Conservation (phyloP, 2,113 vertebrate species). For the Echinops telfairi region DNA sequence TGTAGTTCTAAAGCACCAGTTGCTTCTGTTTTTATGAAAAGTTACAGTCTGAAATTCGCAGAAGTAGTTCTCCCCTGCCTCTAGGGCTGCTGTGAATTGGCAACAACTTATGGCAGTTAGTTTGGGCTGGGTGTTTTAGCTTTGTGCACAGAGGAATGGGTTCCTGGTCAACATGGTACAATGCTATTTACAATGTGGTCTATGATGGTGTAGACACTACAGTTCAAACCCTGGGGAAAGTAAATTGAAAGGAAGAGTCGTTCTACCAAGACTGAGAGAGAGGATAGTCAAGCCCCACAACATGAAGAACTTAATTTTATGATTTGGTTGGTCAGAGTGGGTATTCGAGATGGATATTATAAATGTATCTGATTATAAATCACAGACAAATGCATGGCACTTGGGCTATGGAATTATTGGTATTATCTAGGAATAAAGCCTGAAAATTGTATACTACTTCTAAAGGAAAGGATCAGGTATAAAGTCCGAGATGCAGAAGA, state of each 20-base stretch:
- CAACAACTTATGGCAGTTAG: too few relatives aligned
- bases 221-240: background rate
- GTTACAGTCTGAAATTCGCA: too few relatives aligned
- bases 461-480: background rate
- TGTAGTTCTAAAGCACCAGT: too few relatives aligned
- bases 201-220: background rate
- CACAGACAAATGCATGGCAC: background rate
- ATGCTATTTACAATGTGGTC: background rate
- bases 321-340: background rate
- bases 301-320: background rate
- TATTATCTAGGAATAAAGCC: constrained; percentile 8
- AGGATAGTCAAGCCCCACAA: background rate
- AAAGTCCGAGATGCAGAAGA: background rate
- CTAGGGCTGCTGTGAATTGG: too few relatives aligned
- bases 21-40: too few relatives aligned
- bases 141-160: background rate
- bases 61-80: too few relatives aligned
- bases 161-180: background rate
- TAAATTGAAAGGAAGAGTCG: background rate
- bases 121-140: background rate
- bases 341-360: background rate
- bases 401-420: background rate
- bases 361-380: background rate
- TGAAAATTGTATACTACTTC: background rate
- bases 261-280: background rate